phyloP scores from a whole-genome alignment of 2,113 vertebrate species.

The Bos indicus region DNA sequence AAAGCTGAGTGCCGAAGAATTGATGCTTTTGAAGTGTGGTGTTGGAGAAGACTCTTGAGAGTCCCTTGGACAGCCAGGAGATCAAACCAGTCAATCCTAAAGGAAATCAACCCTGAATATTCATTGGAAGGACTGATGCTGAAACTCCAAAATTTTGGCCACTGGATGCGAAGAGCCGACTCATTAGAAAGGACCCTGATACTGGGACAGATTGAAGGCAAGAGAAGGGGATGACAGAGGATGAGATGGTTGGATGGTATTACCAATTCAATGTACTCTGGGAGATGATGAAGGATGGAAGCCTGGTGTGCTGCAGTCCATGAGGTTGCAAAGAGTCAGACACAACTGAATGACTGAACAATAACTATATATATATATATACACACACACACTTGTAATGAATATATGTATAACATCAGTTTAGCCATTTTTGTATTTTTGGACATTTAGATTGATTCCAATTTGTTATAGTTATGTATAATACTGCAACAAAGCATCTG shows the following conservation, averaged over 20 bases:
- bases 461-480: background rate
- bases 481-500: background rate
- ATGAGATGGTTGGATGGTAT: background rate
- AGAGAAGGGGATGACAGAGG: background rate
- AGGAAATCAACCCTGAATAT: background rate
- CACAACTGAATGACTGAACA: background rate
- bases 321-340: background rate
- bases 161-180: background rate
- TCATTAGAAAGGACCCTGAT: background rate
- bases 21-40: background rate
- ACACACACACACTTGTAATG: background rate
- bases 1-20: background rate
- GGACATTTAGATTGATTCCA: background rate
- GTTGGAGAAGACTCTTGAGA: background rate
- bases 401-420: background rate
- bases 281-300: background rate
- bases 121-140: background rate
- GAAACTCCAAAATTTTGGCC: background rate
- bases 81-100: background rate
- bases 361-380: background rate
- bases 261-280: background rate
- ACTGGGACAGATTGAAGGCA: background rate
- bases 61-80: background rate
- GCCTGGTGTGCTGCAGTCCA: background rate
- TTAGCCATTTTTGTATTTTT: slow-evolving; percentile 9